Base-by-base conservation (phyloP, 2,113 vertebrate species). In the Nesoenas mayeri region DNA sequence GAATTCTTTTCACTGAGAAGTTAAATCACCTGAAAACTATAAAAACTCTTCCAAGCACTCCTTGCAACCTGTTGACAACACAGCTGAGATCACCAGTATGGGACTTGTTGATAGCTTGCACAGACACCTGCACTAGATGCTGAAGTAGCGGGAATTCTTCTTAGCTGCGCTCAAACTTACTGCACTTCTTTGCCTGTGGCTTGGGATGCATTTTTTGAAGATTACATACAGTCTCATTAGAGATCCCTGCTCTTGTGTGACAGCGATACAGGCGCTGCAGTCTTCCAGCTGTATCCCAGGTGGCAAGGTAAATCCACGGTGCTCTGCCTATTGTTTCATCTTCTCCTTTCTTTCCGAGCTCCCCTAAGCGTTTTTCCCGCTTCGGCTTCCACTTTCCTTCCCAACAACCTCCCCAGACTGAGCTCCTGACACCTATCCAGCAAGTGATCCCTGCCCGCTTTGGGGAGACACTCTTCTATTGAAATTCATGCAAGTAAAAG, bases 141-240 rank as follows among this genome's bases (percentile, higher is more conserved):
- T 91, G 93, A 86, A 95, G 85, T 84, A 96, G 90, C 61, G 64
- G 95, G 93, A 95, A 85, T 94, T 95, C 88, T 74, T 80, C 85
- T 60, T 20, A 86, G 93, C 85, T 97, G 92, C 26, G 88, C 93
- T 95, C 93, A 96, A 40, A 61, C 89, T 92, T 50, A 95, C 94
- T 95, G 90, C 56, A 85, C 89, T 89, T 64, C 87, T 97, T 88
- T 0, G 90, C 82, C 85, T 95, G 96, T 71, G 96, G 95, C 96
- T 94, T 77, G 90, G 92, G 96, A 96, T 93, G 92, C 95, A 97
- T 98, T 98, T 97, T 98, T 97, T 93, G 91, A 95, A 97, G 97
- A 96, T 98, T 97, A 97, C 97, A 98, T 94, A 98, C 0, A 73
- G 95, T 91, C 95, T 97, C 95, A 95, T 95, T 96, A 97, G 93